Percentiles rank a stretch among this genome's conserved stretches.
These are phyloP conservation scores for Desmophyllum pertusum DNA, from an alignment of 92 coral and sea anemone genomes.

Conservation along the genomic window DNA sequence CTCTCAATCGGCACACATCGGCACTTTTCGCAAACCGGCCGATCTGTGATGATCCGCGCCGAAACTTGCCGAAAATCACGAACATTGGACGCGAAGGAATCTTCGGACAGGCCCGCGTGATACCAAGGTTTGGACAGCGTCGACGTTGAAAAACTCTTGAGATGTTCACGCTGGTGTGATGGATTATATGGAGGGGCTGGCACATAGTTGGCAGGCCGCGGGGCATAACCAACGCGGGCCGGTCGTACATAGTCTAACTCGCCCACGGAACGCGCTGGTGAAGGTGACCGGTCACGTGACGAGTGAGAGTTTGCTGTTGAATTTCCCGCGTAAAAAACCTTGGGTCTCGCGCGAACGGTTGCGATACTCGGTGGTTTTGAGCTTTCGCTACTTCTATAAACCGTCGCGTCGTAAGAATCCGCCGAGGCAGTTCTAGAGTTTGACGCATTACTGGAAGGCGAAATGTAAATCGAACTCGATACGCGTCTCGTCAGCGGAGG, in stretches of 20 bases:
- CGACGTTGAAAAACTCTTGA: slow-evolving; percentile 48
- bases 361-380: slow-evolving; percentile 17
- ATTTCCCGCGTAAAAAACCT: slow-evolving; percentile 49
- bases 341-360: slow-evolving; percentile 13
- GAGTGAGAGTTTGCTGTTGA: not conserved
- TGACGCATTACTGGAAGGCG: slow-evolving; percentile 41
- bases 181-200: slow-evolving; percentile 70
- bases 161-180: slow-evolving; percentile 36
- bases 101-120: slow-evolving; percentile 36
- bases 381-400: slow-evolving; percentile 37
- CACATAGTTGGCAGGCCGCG: slow-evolving; percentile 36
- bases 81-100: slow-evolving; percentile 39
- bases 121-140: slow-evolving; percentile 52
- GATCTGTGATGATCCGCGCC: slow-evolving; percentile 69
- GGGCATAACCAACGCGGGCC: slow-evolving; percentile 23
- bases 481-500: slow-evolving; percentile 24
- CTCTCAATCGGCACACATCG: slow-evolving; percentile 67
- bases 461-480: slow-evolving; percentile 25
- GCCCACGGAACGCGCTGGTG: slow-evolving; percentile 27
- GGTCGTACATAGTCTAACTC: slow-evolving; percentile 12
- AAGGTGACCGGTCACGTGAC: slow-evolving; percentile 34
- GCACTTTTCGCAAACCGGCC: slow-evolving; percentile 74
- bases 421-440: slow-evolving; percentile 16
- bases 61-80: slow-evolving; percentile 66
- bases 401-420: slow-evolving; percentile 42